Conservation (phyloP, 2,888 invertebrate genomes). For the Dexiosoma caninum region DNA sequence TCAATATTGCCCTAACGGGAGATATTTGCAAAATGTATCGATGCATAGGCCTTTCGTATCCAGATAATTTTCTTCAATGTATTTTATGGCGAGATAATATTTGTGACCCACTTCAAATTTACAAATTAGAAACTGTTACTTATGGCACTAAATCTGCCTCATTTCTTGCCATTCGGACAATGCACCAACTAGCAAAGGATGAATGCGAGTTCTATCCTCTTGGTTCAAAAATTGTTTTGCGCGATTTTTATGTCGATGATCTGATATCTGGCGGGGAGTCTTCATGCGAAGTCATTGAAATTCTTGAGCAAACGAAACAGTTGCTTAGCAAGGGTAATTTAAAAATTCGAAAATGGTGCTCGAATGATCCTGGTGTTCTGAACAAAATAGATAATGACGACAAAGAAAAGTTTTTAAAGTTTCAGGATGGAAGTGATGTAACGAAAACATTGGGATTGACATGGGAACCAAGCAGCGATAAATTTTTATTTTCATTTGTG, state of each 20-base stretch:
- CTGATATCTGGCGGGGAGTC: slow-evolving; percentile 45
- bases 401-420: slow-evolving; percentile 13
- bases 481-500: slow-evolving; percentile 30
- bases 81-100: slow-evolving; percentile 51
- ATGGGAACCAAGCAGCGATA: slow-evolving; percentile 25
- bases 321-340: no score
- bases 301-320: slow-evolving; percentile 18
- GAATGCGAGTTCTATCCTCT: slow-evolving; percentile 15
- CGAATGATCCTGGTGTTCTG: no score
- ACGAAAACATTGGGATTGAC: slow-evolving; percentile 40
- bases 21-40: slow-evolving; percentile 64
- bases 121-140: slow-evolving; percentile 44
- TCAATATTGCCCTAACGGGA: slow-evolving; percentile 41
- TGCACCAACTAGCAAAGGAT: slow-evolving; percentile 42
- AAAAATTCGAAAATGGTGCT: no score
- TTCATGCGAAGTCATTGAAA: slow-evolving; percentile 21
- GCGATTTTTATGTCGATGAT: slow-evolving; percentile 57
- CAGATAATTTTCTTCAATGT: slow-evolving; percentile 53
- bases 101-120: slow-evolving; percentile 23
- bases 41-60: slow-evolving; percentile 41
- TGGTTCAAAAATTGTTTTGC: slow-evolving; percentile 26
- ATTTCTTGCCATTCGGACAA: slow-evolving; percentile 39
- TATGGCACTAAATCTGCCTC: slow-evolving; percentile 46
- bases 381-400: neutral
- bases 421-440: slow-evolving; percentile 30